Conservation (phyloP, 2,888 invertebrate species). For the Sisyra nigra region DNA sequence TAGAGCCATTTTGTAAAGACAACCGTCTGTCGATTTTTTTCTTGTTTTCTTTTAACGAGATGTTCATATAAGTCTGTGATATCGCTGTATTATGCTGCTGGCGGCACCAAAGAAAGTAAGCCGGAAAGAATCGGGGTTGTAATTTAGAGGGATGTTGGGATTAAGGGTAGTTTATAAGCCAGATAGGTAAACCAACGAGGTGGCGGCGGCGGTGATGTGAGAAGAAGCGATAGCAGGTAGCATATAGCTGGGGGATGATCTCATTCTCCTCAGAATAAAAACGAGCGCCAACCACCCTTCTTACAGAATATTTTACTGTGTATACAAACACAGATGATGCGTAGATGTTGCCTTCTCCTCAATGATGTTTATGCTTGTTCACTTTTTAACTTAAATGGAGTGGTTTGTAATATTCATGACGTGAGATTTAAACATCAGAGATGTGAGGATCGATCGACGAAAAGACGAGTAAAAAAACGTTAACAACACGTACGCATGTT, state of each 20-base stretch:
- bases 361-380: background rate
- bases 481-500: too few relatives aligned
- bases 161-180: slow-evolving; percentile 33
- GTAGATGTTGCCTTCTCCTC: too few relatives aligned
- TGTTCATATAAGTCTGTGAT: slow-evolving; percentile 1
- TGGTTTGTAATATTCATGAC: slow-evolving; percentile 7
- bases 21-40: background rate
- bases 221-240: too few relatives aligned
- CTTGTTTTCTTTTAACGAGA: background rate
- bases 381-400: slow-evolving; percentile 6
- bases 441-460: too few relatives aligned
- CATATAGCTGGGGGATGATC: too few relatives aligned
- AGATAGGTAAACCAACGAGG: slow-evolving; percentile 10
- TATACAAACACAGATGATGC: too few relatives aligned
- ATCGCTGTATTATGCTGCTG: slow-evolving; percentile 18
- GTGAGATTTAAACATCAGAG: background rate
- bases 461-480: too few relatives aligned
- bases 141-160: slow-evolving; percentile 34
- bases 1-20: too few relatives aligned
- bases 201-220: background rate
- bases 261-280: too few relatives aligned
- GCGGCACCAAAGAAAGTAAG: slow-evolving; percentile 27
- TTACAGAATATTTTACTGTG: too few relatives aligned
- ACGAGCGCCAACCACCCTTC: too few relatives aligned
- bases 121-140: slow-evolving; percentile 32